These are phyloP conservation scores for Lamellibrachia luymesi DNA, from an alignment of 1,140 invertebrate genomes.

Conservation along the genomic window DNA sequence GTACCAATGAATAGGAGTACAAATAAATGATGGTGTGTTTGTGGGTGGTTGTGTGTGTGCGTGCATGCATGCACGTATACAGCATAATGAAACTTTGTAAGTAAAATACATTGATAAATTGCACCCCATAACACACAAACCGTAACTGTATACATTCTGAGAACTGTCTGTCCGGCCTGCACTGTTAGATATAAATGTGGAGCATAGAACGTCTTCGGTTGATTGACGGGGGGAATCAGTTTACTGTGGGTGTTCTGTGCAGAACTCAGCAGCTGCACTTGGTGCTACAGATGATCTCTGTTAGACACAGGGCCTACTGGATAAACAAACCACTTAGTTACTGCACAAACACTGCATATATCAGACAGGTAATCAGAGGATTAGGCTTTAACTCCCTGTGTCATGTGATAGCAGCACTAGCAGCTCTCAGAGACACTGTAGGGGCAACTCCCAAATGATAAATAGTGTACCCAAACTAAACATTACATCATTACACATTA, in stretches of 20 bases:
- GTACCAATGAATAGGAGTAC: too few relatives aligned
- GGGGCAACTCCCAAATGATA: not conserved
- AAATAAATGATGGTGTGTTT: too few relatives aligned
- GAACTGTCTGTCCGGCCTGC: too few relatives aligned
- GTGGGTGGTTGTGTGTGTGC: too few relatives aligned
- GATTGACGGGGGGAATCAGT: not conserved
- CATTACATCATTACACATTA: not conserved
- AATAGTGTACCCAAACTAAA: not conserved
- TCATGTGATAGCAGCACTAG: not conserved
- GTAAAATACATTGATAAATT: too few relatives aligned
- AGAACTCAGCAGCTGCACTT: not conserved
- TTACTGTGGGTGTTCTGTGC: not conserved
- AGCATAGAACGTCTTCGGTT: not conserved
- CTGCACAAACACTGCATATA: not conserved
- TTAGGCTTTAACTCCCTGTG: not conserved
- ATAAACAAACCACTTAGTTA: not conserved
- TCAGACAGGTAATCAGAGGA: not conserved
- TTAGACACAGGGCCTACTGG: not conserved
- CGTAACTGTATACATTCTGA: too few relatives aligned
- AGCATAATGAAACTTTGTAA: too few relatives aligned
- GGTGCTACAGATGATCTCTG: not conserved
- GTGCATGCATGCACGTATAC: too few relatives aligned
- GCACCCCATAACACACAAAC: too few relatives aligned
- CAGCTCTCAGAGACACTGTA: not conserved
- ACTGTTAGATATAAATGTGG: not conserved